Conservation (phyloP, 1,140 invertebrate species). For the Orchestia grillus region DNA sequence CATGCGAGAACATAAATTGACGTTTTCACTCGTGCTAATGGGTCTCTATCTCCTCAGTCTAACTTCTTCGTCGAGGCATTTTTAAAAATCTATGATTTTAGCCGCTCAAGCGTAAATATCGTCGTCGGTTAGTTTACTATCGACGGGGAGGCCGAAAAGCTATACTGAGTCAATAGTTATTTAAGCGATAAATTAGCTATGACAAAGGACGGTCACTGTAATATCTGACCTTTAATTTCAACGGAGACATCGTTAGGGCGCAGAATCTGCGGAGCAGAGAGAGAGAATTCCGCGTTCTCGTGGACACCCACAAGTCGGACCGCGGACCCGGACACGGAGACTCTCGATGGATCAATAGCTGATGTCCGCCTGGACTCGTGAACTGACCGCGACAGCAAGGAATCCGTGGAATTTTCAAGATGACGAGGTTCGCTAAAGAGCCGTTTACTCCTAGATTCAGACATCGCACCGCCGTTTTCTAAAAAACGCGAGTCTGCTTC, state of each 20-base stretch:
- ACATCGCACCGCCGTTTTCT: neutral
- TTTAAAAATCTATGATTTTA: no score
- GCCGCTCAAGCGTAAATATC: no score
- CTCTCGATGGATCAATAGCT: neutral
- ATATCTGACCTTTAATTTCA: constrained; percentile 23
- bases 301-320: constrained; percentile 44
- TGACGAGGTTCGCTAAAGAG: neutral
- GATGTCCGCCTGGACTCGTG: neutral
- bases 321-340: neutral
- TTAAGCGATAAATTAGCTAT: no score
- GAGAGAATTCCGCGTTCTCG: constrained; percentile 24
- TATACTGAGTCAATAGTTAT: no score
- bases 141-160: no score
- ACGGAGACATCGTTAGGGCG: neutral
- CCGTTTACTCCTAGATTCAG: neutral
- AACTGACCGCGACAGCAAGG: neutral
- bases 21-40: no score
- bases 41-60: no score
- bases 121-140: no score
- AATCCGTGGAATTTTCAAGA: neutral
- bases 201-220: no score
- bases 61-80: no score
- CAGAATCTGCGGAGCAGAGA: neutral
- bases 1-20: no score
- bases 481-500: neutral